Evolutionary conservation across 1,140 invertebrate species (phyloP).

Genomic region (Parasteatoda tepidariorum): DNA sequence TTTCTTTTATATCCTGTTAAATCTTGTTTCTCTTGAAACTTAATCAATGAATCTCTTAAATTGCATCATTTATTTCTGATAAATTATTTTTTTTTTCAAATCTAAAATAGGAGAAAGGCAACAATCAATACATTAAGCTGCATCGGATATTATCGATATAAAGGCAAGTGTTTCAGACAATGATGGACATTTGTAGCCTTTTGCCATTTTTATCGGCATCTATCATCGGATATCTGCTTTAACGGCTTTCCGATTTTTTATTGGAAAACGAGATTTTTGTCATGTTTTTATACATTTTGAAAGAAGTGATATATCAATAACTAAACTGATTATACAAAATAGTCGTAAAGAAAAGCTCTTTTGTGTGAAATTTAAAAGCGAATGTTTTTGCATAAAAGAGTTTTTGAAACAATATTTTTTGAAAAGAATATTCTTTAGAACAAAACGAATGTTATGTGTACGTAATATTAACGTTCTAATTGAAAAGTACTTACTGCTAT

Average conservation of each 20-base stretch:
- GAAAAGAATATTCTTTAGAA: no score
- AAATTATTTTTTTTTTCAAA: neutral
- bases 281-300: slow-evolving; percentile 8
- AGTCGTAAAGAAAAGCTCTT: no score
- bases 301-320: neutral
- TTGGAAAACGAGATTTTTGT: slow-evolving; percentile 10
- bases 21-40: slow-evolving; percentile 6
- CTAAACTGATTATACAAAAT: no score
- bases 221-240: slow-evolving; percentile 35
- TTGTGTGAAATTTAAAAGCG: no score
- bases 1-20: neutral
- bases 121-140: slow-evolving; percentile 12
- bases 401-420: no score
- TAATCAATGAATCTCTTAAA: slow-evolving; percentile 20
- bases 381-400: no score
- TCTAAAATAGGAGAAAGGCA: neutral
- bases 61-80: slow-evolving; percentile 25
- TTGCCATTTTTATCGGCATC: slow-evolving; percentile 20
- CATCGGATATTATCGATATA: slow-evolving; percentile 29
- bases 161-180: slow-evolving; percentile 16
- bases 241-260: slow-evolving; percentile 22
- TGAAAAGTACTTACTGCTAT: no score
- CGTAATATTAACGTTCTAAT: no score
- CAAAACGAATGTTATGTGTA: no score
- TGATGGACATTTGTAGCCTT: slow-evolving; percentile 32